Evolutionary conservation across 2,113 vertebrate species (phyloP), one percentile per base, ranked within the genome.

Genomic region (Oenanthe oenanthe): DNA sequence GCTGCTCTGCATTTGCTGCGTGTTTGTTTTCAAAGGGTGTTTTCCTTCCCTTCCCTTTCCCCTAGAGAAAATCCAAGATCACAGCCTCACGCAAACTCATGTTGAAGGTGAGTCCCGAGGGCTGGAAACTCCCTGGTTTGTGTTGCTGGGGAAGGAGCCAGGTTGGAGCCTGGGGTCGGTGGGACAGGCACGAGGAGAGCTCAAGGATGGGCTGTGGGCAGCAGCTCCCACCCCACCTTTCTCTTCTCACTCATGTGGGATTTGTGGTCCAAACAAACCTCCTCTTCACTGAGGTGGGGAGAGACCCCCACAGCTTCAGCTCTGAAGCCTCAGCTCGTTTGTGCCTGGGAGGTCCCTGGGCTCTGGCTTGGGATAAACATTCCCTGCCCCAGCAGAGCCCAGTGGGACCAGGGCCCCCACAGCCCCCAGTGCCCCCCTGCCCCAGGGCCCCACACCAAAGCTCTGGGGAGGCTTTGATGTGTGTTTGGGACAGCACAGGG

Each of bases 21-120:
- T 17, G 2, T 24, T 88, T 88, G 63, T 78, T 91, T 92, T 89
- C 80, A 81, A 92, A 73, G 43, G 26, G 32, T 32, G 13, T 54
- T 47, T 80, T 76, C n/a, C 60, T 25, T 36, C 16, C 80, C 60
- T 92, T 54, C 65, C 67, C 62, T 87, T 74, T 85, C 81, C 84
- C 82, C 79, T 47, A 99, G 98, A 98, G 98, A 91, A 98, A 99
- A 97, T 97, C 99, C 95, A 99, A 99, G 98, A 99, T 99, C 96
- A 98, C 99, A 32, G 99, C 99, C 53, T 99, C 99, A 24, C 98
- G 99, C 90, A 99, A 99, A 88, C 98, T 99, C 83, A 53, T 99
- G 97, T 97, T 99, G 60, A 99, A 99, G 98, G 99, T 99, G 89
- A 98, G 95, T 94, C 84, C 89, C 38, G 28, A 84, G 68, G 94